Evolutionary conservation across 2,797 vertebrate genomes (phyloP), one percentile per base, ranked within the genome.

Genomic region (Oreortyx pictus): DNA sequence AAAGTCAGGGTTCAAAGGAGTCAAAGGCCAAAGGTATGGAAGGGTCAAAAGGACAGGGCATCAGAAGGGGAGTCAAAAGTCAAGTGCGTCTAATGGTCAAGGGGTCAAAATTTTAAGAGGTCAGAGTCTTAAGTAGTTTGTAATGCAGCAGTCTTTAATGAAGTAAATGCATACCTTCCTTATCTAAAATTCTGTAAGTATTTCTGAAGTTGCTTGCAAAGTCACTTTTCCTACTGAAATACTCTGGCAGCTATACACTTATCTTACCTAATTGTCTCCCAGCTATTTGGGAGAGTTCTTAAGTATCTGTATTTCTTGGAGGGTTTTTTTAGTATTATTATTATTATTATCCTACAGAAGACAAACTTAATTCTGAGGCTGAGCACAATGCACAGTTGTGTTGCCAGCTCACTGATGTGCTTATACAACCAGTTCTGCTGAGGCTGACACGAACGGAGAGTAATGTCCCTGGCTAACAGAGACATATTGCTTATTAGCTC

Each of bases 371-470:
- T 85, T 91, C 85, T 80, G 82, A 77, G 37, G 57, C 49, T 44
- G n/a, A 24, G 50, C 41, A 72, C 77, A 74, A 74, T 18, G 81
- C 90, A 72, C 52, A 67, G 65, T 46, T 77, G 77, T 89, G 57
- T 61, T 68, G 56, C 57, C 72, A 78, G 68, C 57, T 77, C 54
- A 44, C 65, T 62, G 52, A 47, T 0, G 0, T 29, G 44, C n/a
- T 76, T 0, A 0, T 25, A 74, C 79, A 74, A 88, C 61, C 41
- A 33, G 37, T 57, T 82, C 57, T 85, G 68, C 41, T 1, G 2
- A 14, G 33, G 81, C 72, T 90, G 90, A 71, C 78, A 57, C 2
- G 57, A 90, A 76, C 52, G 31, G 57, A 92, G 84, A 95, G 23
- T 49, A 37, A 91, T 71, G 78, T 85, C 35, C 41, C 61, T 41